Evolutionary conservation across 2,888 invertebrate species (phyloP).

Genomic region (Hirudinaria manillensis): DNA sequence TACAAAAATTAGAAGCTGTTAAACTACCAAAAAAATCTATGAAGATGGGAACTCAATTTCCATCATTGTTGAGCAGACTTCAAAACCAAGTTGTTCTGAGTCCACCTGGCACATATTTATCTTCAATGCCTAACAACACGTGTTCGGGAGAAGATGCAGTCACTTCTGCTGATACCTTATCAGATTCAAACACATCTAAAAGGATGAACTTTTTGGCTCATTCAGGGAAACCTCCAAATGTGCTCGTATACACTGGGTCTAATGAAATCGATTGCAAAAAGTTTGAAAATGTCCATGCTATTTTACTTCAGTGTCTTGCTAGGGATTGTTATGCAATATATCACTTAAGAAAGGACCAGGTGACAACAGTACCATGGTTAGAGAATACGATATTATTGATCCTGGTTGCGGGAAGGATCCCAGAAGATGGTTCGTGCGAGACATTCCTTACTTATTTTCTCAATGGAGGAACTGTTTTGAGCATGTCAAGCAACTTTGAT

Average conservation of each 20-base stretch:
- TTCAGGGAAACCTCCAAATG: constrained; percentile 49
- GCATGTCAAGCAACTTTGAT: constrained; percentile 38
- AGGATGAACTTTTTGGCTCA: not conserved
- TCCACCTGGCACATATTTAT: too few relatives aligned
- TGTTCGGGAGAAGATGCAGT: too few relatives aligned
- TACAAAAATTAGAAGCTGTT: too few relatives aligned
- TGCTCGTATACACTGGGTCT: constrained; percentile 49
- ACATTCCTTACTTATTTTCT: constrained; percentile 44
- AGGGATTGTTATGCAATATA: constrained; percentile 48
- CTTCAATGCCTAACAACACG: too few relatives aligned
- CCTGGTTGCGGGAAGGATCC: constrained; percentile 44
- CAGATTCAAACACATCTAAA: not conserved
- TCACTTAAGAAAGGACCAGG: constrained; percentile 47
- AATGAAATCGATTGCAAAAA: constrained; percentile 45
- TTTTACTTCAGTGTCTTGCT: constrained; percentile 45
- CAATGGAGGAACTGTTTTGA: constrained; percentile 40
- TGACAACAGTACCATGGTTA: constrained; percentile 47
- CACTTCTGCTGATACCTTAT: too few relatives aligned
- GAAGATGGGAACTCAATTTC: too few relatives aligned
- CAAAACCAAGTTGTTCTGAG: too few relatives aligned
- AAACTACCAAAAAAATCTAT: too few relatives aligned
- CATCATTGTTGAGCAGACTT: too few relatives aligned
- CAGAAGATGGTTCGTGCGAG: constrained; percentile 42
- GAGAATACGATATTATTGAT: constrained; percentile 48
- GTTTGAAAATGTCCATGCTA: constrained; percentile 44